These are phyloP conservation scores for Eulemur rubriventer DNA, from an alignment of 2,797 vertebrate genomes.

Conservation along the genomic window DNA sequence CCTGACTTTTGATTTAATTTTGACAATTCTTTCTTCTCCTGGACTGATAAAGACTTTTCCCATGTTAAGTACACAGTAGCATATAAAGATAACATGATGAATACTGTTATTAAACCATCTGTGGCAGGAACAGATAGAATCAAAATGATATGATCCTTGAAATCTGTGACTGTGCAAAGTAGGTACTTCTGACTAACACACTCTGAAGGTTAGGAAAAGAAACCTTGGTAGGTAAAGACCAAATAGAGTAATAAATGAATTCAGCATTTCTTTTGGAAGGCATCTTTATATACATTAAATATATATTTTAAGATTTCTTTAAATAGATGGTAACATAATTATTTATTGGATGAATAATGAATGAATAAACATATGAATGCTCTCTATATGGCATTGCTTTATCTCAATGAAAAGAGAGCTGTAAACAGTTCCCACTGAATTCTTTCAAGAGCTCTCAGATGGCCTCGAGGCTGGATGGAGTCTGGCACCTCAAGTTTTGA, in stretches of 20 bases:
- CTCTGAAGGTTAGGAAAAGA: constrained; percentile 36
- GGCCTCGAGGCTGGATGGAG: background rate
- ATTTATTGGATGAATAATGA: background rate
- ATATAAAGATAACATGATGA: background rate
- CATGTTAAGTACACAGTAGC: constrained; percentile 55
- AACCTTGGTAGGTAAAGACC: background rate
- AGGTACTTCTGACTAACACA: constrained; percentile 13
- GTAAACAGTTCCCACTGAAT: background rate
- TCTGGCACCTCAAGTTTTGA: background rate
- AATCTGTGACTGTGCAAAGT: constrained; percentile 42
- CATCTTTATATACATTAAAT: background rate
- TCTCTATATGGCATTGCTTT: background rate
- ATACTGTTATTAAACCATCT: constrained; percentile 38
- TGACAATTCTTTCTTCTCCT: constrained; percentile 43
- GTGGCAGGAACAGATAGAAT: constrained; percentile 63
- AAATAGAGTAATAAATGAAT: background rate
- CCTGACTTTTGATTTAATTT: constrained; percentile 37
- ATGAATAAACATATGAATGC: background rate
- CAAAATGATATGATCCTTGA: constrained; percentile 51
- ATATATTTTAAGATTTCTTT: background rate
- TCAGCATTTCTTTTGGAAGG: background rate
- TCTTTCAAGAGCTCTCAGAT: constrained; percentile 1
- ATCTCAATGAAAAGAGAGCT: background rate
- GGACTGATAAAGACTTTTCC: constrained; percentile 38
- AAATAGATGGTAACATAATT: background rate